These are phyloP conservation scores for Murina feae DNA, from an alignment of 2,113 vertebrate species.

Conservation along the genomic window DNA sequence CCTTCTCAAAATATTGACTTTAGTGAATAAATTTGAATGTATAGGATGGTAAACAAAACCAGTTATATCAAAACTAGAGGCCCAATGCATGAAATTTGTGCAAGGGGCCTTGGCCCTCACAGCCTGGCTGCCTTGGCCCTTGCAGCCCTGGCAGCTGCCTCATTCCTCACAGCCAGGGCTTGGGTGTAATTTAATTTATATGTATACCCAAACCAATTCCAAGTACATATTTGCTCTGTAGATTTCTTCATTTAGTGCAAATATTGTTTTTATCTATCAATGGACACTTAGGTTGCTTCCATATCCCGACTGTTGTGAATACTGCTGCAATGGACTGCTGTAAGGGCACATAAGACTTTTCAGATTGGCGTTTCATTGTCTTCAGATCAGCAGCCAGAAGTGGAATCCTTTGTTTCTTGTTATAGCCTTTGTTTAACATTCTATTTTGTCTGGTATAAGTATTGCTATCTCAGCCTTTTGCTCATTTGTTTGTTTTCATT, in stretches of 20 bases:
- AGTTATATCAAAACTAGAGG: background rate
- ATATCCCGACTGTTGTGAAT: background rate
- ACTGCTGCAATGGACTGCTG: background rate
- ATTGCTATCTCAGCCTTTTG: background rate
- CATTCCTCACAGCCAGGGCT: too few species aligned
- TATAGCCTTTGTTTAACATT: background rate
- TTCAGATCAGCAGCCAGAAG: background rate
- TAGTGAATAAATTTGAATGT: background rate
- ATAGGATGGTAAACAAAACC: background rate
- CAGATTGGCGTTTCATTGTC: background rate
- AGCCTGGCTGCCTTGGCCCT: too few species aligned
- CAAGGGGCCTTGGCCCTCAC: too few species aligned
- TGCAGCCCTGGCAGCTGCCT: too few species aligned
- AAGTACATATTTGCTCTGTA: background rate
- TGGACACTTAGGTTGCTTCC: background rate
- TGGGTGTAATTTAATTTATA: background rate
- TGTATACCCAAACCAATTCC: background rate
- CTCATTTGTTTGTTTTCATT: background rate
- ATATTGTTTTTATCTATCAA: background rate
- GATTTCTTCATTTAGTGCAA: slow-evolving; percentile 1
- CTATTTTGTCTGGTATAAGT: background rate
- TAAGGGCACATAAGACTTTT: background rate
- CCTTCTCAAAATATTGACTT: background rate
- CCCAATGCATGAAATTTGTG: too few species aligned
- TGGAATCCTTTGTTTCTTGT: background rate